These are phyloP conservation scores for Mirza zaza DNA, from an alignment of 2,113 vertebrate species.

Conservation along the genomic window DNA sequence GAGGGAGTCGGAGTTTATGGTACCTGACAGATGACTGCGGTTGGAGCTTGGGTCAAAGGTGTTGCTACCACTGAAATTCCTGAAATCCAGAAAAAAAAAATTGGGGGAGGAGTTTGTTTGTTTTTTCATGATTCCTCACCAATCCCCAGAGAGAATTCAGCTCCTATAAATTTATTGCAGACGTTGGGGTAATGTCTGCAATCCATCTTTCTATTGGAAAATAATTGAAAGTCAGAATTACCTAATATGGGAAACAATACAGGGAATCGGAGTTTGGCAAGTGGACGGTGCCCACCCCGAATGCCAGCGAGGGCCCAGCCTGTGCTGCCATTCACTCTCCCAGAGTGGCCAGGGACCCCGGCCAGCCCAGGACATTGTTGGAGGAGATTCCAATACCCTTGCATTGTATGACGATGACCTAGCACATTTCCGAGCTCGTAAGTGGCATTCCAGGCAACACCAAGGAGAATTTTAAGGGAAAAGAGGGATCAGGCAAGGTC, in stretches of 20 bases:
- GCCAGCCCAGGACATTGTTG: not conserved
- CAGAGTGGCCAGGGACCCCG: not conserved
- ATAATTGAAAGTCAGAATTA: not conserved
- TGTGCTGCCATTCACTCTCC: not conserved
- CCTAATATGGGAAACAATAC: not conserved
- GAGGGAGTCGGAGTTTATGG: not conserved
- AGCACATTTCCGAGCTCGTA: not conserved
- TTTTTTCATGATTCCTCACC: not conserved
- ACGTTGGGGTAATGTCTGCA: not conserved
- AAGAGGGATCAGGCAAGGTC: not conserved
- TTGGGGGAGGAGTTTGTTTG: no score
- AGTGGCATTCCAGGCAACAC: slow-evolving; percentile 2
- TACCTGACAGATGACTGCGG: not conserved
- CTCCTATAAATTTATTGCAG: not conserved
- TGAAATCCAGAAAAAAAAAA: not conserved
- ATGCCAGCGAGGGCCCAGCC: no score
- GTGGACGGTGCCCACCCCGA: not conserved
- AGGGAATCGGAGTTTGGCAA: not conserved
- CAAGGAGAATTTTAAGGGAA: not conserved
- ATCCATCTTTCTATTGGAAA: not conserved
- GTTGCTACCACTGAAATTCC: not conserved
- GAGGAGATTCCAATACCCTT: not conserved
- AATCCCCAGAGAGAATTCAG: fast-evolving
- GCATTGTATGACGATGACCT: not conserved
- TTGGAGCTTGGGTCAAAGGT: not conserved